Percentiles rank a stretch among this genome's conserved stretches.
Evolutionary conservation across 2,888 invertebrate genomes (phyloP).

Genomic region (Microplitis manilae): DNA sequence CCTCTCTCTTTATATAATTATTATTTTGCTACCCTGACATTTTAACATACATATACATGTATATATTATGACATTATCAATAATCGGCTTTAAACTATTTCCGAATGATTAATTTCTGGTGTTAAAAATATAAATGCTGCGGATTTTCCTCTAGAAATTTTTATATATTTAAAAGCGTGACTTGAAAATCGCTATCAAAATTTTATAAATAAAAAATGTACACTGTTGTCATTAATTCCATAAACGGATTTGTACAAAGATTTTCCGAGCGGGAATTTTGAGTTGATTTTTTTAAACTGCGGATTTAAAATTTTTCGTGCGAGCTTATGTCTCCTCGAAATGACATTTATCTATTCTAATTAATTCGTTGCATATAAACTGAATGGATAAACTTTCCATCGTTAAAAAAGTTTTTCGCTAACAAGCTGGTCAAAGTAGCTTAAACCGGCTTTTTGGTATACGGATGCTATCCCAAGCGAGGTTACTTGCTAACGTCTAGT

Average conservation of each 20-base stretch:
- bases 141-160: no score
- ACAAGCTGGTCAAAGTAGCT: slow-evolving; percentile 42
- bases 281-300: no score
- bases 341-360: neutral
- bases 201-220: no score
- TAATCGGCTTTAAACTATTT: neutral
- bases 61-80: neutral
- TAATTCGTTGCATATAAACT: neutral
- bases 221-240: no score
- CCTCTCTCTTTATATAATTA: neutral
- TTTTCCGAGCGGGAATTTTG: no score
- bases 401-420: slow-evolving; percentile 38
- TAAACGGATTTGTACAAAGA: no score
- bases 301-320: no score
- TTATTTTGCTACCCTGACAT: neutral
- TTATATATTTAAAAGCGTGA: no score
- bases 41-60: neutral
- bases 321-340: neutral
- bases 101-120: neutral
- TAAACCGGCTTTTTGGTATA: slow-evolving; percentile 2
- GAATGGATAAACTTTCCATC: slow-evolving; percentile 4
- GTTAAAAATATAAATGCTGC: neutral
- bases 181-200: no score
- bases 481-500: neutral
- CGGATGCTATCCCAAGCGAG: neutral